phyloP scores from a whole-genome alignment of 1,140 invertebrate species.

The Yoshiicerus persimilis region DNA sequence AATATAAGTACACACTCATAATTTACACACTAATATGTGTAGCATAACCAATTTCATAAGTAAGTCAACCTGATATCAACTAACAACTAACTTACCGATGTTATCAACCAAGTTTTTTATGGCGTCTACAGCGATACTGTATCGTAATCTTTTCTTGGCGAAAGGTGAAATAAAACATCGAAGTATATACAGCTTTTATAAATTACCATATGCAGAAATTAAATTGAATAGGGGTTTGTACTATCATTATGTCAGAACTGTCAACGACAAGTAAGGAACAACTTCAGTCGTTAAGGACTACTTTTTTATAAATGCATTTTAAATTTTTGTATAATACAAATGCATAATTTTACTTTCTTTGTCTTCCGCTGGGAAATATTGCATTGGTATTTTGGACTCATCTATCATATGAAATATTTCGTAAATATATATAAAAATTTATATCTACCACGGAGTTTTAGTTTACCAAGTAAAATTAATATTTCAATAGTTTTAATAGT shows the following conservation, averaged over 20 bases:
- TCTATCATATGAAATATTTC: no score
- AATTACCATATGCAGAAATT: background rate
- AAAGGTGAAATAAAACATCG: background rate
- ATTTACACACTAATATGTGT: background rate
- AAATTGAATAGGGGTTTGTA: background rate
- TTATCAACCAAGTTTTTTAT: background rate
- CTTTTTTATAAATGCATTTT: no score
- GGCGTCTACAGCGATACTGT: background rate
- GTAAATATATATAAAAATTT: no score
- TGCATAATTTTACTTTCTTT: no score
- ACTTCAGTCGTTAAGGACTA: no score
- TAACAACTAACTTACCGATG: background rate
- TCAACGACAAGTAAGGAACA: background rate
- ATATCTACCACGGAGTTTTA: no score
- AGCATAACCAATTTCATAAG: background rate
- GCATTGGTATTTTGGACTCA: no score
- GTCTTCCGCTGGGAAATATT: no score
- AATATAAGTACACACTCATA: background rate
- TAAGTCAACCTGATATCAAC: background rate
- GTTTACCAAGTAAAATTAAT: no score
- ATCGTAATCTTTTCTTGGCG: background rate
- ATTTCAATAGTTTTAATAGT: no score
- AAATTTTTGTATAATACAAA: no score
- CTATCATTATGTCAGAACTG: background rate
- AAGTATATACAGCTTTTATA: background rate